Evolutionary conservation across 2,113 vertebrate species (phyloP), one percentile per base, ranked within the genome.

Genomic region (Arenaria interpres): DNA sequence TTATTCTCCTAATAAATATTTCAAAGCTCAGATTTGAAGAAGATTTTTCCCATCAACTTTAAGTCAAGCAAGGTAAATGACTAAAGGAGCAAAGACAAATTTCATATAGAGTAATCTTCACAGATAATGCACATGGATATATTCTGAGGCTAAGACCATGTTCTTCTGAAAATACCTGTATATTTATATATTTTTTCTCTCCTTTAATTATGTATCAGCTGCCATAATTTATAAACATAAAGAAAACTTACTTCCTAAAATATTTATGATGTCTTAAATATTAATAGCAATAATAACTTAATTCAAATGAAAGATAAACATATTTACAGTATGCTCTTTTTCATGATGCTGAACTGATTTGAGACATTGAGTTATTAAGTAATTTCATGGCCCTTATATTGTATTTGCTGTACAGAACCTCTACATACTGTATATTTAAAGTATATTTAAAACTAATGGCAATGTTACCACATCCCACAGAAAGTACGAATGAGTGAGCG

Each of bases 181-280:
- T 71, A 25, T 85, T 25, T 73, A 54, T 46, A 69, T 46, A 10
- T 54, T 79, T 21, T 85, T 90, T 50, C 32, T 27, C 25, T 27
- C 25, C 18, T 73, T 96, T 68, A 95, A 97, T 97, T 69, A 83
- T 89, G 37, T 50, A 95, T 91, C 39, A 91, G 7, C 63, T 95
- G 50, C 30, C 48, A 37, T 68, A 24, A 32, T 85, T 20, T 94
- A 72, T 89, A 92, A 41, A 46, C 23, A 74, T 67, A 75, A 88
- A 94, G 63, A 85, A 94, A 97, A 90, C 41, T 54, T 78, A 67
- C 25, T 84, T 96, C 20, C 35, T 97, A 83, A 95, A 97, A 95
- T 97, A 97, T 93, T 95, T 87, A 92, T 89, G 30, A 14, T 15
- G 3, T 59, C 35, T 95, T 64, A 97, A 97, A 94, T 93, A 93